Base-by-base conservation (phyloP, 2,797 vertebrate species). In the Acanthurus lineatus region DNA sequence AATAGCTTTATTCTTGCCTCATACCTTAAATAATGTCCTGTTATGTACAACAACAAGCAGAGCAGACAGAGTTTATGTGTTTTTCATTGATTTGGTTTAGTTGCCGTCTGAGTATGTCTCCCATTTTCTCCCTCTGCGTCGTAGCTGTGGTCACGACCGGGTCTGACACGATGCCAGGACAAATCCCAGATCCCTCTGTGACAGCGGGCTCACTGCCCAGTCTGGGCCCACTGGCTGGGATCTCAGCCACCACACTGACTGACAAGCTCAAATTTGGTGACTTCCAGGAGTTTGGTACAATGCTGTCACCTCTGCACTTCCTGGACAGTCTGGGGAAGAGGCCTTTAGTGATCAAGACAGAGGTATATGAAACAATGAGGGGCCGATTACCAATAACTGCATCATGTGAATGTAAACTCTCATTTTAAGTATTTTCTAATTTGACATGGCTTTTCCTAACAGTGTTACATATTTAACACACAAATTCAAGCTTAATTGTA, bases 101-200 rank as follows among this genome's bases (percentile, higher is more conserved):
- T 51, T 72, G 44, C 70, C 4, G 54, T 74, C 82, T 90, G 45
- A 87, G 20, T 42, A 10, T 47, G 64, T 79, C 81, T 82, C 72
- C 71, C 8, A 19, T 86, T 84, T 83, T 81, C 32, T 79, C 85
- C 57, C 62, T 83, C 42, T 90, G 64, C 62, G 52, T 84, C 76
- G 25, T 73, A 95, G 94, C 94, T 93, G 93, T 90, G 94, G 94
- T 95, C 91, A 91, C 94, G 79, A 80, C 93, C 84, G 91, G 86
- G 94, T 88, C 94, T 97, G 97, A 97, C 96, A 93, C 97, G 96
- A 99, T 99, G 98, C 97, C 97, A 91, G 97, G 97, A 94, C 98
- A 97, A 96, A 98, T 99, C 91, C 97, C 97, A 56, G 97, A 99
- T 93, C 97, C 97, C 89, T 96, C 96, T 0, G 95, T 98, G 95